A percentile compares a stretch with the other conserved stretches of the same genome.
phyloP scores from a whole-genome alignment of 2,888 invertebrate species.

The Ariolimax columbianus region DNA sequence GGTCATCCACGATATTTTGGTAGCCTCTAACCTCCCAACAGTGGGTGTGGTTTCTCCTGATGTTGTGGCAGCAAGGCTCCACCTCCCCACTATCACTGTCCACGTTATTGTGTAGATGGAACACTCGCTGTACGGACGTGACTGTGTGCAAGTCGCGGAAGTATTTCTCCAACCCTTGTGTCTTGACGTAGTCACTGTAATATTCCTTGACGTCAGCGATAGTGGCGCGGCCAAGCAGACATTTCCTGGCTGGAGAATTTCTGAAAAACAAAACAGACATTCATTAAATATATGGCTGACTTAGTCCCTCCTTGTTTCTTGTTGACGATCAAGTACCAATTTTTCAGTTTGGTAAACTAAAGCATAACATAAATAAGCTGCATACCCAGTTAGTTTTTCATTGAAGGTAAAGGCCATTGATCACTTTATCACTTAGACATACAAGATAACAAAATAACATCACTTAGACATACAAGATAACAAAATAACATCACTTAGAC shows the following conservation, averaged over 20 bases:
- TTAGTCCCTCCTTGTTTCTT: no score
- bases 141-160: slow-evolving; percentile 81
- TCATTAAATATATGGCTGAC: no score
- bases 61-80: slow-evolving; percentile 67
- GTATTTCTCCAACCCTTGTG: slow-evolving; percentile 83
- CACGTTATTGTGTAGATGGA: slow-evolving; percentile 61
- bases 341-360: no score
- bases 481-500: no score
- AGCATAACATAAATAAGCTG: no score
- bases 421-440: no score
- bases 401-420: no score
- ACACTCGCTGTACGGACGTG: slow-evolving; percentile 80
- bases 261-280: slow-evolving; percentile 36
- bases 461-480: no score
- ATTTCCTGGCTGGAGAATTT: slow-evolving; percentile 20
- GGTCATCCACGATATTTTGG: slow-evolving; percentile 21
- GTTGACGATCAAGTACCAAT: no score
- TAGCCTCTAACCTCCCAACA: slow-evolving; percentile 84
- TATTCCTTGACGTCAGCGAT: slow-evolving; percentile 76
- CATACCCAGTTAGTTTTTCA: no score
- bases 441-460: no score
- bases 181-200: slow-evolving; percentile 84
- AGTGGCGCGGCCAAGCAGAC: slow-evolving; percentile 79
- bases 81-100: slow-evolving; percentile 76
- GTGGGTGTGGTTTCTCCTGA: slow-evolving; percentile 66